These are phyloP conservation scores for Melanotaenia pygmaea DNA, from an alignment of 2,797 vertebrate genomes.

Conservation along the genomic window DNA sequence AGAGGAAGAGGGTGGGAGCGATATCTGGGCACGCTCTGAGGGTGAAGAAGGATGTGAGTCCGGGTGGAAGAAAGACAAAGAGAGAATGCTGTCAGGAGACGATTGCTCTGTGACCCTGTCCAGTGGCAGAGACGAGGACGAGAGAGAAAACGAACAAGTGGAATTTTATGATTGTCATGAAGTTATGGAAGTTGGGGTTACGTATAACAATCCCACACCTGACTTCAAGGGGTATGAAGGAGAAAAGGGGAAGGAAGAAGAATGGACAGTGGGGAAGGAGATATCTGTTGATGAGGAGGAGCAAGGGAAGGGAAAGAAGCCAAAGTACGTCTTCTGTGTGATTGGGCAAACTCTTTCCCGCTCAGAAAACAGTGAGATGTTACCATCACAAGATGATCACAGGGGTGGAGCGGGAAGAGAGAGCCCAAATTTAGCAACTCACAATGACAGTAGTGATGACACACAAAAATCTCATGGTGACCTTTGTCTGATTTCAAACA, in stretches of 20 bases:
- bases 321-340: slow-evolving; percentile 76
- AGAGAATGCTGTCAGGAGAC: slow-evolving; percentile 66
- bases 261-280: slow-evolving; percentile 28
- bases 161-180: slow-evolving; percentile 78
- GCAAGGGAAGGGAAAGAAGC: slow-evolving; percentile 26
- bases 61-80: slow-evolving; percentile 53
- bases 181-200: slow-evolving; percentile 59
- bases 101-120: slow-evolving; percentile 78
- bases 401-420: slow-evolving; percentile 36
- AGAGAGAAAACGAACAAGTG: slow-evolving; percentile 61
- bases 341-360: slow-evolving; percentile 73
- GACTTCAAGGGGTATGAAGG: slow-evolving; percentile 27
- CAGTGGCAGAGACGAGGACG: slow-evolving; percentile 74
- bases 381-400: slow-evolving; percentile 41
- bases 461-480: slow-evolving; percentile 32
- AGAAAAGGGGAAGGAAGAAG: slow-evolving; percentile 18
- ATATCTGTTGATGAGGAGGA: slow-evolving; percentile 38
- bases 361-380: slow-evolving; percentile 34
- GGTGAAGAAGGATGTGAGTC: slow-evolving; percentile 72
- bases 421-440: slow-evolving; percentile 21
- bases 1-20: slow-evolving; percentile 63
- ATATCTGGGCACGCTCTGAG: slow-evolving; percentile 27
- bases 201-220: slow-evolving; percentile 24
- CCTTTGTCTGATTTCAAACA: slow-evolving; percentile 1
- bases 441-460: slow-evolving; percentile 13